These are phyloP conservation scores for Schizopygopsis malacanthus DNA, from an alignment of 2,797 vertebrate species.

Conservation along the genomic window DNA sequence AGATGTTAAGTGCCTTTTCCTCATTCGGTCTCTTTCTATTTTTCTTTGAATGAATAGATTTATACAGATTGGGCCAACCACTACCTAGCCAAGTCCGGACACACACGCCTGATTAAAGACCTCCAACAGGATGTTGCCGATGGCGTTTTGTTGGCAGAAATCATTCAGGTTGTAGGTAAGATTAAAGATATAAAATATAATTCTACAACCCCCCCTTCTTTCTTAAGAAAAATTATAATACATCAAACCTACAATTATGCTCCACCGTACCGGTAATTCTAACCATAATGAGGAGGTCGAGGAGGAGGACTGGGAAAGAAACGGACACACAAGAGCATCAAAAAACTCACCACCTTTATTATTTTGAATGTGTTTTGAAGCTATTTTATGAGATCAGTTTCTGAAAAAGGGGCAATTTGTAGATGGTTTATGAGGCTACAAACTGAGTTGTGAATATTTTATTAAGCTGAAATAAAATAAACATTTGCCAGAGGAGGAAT, in stretches of 20 bases:
- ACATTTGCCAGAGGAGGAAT: neutral
- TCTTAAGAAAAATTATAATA: neutral
- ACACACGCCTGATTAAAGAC: constrained; percentile 88
- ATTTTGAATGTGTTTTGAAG: constrained; percentile 27
- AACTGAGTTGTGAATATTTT: constrained; percentile 37
- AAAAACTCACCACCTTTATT: constrained; percentile 35
- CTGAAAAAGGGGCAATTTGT: constrained; percentile 32
- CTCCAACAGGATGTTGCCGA: constrained; percentile 88
- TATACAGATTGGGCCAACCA: constrained; percentile 94
- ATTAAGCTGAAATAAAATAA: constrained; percentile 23
- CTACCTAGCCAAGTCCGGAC: constrained; percentile 89
- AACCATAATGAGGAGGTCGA: constrained; percentile 25
- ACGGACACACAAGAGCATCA: constrained; percentile 7
- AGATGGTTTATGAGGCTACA: constrained; percentile 25
- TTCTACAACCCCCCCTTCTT: neutral
- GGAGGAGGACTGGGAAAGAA: neutral
- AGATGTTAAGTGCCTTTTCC: constrained; percentile 21
- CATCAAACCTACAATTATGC: constrained; percentile 36
- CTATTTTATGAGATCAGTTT: constrained; percentile 25
- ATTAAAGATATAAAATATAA: constrained; percentile 37
- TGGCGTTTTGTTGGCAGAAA: constrained; percentile 88
- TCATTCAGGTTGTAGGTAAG: constrained; percentile 92
- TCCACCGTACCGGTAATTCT: constrained; percentile 23
- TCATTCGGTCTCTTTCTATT: constrained; percentile 11
- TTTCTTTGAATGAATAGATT: constrained; percentile 75